Conservation (phyloP, 2,113 vertebrate genomes). For the Megatriorchis doriae region DNA sequence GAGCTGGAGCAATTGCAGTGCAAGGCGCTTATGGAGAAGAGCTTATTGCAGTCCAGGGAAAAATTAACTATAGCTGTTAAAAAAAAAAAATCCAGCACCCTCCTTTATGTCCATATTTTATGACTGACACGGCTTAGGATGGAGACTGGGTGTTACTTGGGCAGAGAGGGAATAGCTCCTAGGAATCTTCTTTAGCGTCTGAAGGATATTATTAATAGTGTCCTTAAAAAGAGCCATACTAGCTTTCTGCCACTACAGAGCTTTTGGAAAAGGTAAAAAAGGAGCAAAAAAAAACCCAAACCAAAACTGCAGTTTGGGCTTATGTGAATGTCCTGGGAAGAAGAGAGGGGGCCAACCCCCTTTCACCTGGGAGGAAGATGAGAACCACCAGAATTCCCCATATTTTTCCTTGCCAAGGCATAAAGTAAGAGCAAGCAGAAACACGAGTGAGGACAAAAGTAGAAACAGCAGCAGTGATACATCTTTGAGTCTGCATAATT, state of each 20-base stretch:
- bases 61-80: not conserved
- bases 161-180: not conserved
- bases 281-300: not conserved
- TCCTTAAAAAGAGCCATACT: not conserved
- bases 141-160: not conserved
- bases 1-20: not conserved
- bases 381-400: not conserved
- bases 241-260: not conserved
- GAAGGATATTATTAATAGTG: not conserved
- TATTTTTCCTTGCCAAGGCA: not conserved
- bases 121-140: not conserved
- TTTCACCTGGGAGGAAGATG: not conserved
- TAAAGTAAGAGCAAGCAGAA: not conserved
- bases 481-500: not conserved
- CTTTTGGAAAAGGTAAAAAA: not conserved
- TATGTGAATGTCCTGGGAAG: not conserved
- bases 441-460: fast-evolving
- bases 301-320: not conserved
- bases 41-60: not conserved
- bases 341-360: not conserved
- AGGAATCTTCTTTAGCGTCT: not conserved
- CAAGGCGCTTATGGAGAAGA: not conserved
- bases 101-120: not conserved
- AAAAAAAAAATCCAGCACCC: not conserved
- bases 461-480: not conserved